phyloP scores from a whole-genome alignment of 1,140 invertebrate species.

The Atta texana region DNA sequence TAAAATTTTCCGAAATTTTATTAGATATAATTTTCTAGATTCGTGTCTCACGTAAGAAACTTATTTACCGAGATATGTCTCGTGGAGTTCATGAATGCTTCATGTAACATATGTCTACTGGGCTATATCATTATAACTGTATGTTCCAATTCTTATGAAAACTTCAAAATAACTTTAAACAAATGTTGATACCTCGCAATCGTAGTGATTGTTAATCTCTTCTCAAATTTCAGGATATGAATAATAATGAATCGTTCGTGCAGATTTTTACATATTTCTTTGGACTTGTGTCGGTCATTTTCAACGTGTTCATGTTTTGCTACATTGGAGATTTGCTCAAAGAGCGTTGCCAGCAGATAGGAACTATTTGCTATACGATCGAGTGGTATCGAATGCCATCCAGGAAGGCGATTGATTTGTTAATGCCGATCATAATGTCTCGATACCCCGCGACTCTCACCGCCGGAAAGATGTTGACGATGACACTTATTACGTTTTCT shows the following conservation, averaged over 20 bases:
- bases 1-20: neutral
- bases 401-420: slow-evolving; percentile 7
- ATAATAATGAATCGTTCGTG: slow-evolving; percentile 60
- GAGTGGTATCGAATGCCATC: slow-evolving; percentile 29
- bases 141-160: neutral
- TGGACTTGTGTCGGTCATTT: slow-evolving; percentile 66
- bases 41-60: slow-evolving; percentile 1
- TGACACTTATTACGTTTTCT: slow-evolving; percentile 42
- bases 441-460: slow-evolving; percentile 27
- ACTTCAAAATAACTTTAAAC: neutral
- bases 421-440: slow-evolving; percentile 29
- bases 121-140: slow-evolving; percentile 53
- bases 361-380: slow-evolving; percentile 15
- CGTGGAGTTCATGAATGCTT: slow-evolving; percentile 42
- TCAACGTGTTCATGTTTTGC: slow-evolving; percentile 73
- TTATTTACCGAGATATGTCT: slow-evolving; percentile 49
- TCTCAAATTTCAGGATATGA: slow-evolving; percentile 61
- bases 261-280: slow-evolving; percentile 64
- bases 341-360: slow-evolving; percentile 54
- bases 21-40: slow-evolving; percentile 15
- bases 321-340: slow-evolving; percentile 66
- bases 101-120: slow-evolving; percentile 70
- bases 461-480: slow-evolving; percentile 40
- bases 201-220: neutral
- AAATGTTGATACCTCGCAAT: neutral